Base-by-base conservation (phyloP, 2,888 invertebrate genomes). In the Clanis bilineata region DNA sequence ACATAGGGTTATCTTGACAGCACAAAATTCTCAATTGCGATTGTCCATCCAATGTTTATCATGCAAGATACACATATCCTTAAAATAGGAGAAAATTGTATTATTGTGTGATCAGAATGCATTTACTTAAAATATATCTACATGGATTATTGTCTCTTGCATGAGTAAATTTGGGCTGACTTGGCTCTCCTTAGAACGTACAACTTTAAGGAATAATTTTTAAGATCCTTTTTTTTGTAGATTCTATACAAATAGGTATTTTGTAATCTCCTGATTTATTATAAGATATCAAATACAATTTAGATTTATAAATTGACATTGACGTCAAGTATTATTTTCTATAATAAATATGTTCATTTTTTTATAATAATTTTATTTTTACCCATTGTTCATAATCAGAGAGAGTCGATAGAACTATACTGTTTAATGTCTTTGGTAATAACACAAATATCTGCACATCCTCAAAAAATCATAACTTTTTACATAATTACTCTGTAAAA, bases 201-300 rank as follows among this genome's bases (percentile, higher is more conserved):
- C 89, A 90, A 90, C 79, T 88, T 72, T 89, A 88, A 88, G 87
- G 79, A 85, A 82, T 90, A 86, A 87, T 88, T 89, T 88, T 76
- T 89, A 90, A 90, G 89, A 80, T 80, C 77, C 73, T 80, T 85
- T 83, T 82, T 82, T 87, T 86, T 88, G 88, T 90, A 90, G 90
- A 90, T 84, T 88, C 84, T 82, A 84, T 82, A 83, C 77, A 76
- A 69, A 81, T 89, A 90, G 82, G 87, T 88, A 90, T 86, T 86
- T 88, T 89, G 89, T 91, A 91, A 90, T 90, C 90, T 90, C 88
- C 79, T 87, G 82, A 85, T 85, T 87, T 85, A 81, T 79, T 74
- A 74, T 86, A 82, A 83, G 82, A 78, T 79, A 79, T 76, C 36
- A 36, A 79, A 84, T 80, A 78, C 82, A 79, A 81, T 81, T 83